Evolutionary conservation across 2,888 invertebrate genomes (phyloP), one percentile per base, ranked within the genome.

Genomic region (Stramonita haemastoma): DNA sequence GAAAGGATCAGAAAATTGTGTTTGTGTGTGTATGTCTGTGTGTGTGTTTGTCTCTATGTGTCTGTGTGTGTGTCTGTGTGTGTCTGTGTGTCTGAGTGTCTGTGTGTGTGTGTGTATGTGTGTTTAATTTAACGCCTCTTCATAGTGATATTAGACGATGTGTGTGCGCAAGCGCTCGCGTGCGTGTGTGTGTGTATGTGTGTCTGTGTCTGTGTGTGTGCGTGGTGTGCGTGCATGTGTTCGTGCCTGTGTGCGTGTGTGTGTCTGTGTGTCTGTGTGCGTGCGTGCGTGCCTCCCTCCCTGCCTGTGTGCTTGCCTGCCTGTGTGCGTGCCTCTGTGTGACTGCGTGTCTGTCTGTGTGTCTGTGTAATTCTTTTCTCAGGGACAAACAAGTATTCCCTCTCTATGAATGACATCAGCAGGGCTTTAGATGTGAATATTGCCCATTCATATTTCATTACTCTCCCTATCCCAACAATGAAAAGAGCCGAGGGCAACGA

Each of bases 231-330:
- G 77, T 11, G 11, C n/a, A n/a, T 11, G 77, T 77, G 77, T 11
- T 11, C n/a, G 77, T 11, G 46, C 8, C 4, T 8, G 46, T 8
- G 46, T 8, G 46, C 46, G n/a, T n/a, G n/a, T n/a, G 13, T 15
- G 6, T 73, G 19, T 19, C 26, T 73, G 73, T 73, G 84, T 84
- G 84, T 84, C 46, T 84, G 84, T 36, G 84, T n/a, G 84, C 32
- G 46, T 56, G 84, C 32, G 84, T 56, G 56, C 32, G 84, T 56
- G 60, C 60, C 13, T 60, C 13, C 32, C 26, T 56, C 46, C n/a
- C 17, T 77, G 77, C n/a, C 2, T 77, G 77, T 17, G 77, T 77
- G 77, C n/a, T 11, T 77, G 77, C 2, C 17, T 77, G 77, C 29
- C 46, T 77, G 77, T 77, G 77, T 77, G 17, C 29, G 83, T 84